Conservation (phyloP, 92 coral and sea anemone species). For the Palythoa grandis region DNA sequence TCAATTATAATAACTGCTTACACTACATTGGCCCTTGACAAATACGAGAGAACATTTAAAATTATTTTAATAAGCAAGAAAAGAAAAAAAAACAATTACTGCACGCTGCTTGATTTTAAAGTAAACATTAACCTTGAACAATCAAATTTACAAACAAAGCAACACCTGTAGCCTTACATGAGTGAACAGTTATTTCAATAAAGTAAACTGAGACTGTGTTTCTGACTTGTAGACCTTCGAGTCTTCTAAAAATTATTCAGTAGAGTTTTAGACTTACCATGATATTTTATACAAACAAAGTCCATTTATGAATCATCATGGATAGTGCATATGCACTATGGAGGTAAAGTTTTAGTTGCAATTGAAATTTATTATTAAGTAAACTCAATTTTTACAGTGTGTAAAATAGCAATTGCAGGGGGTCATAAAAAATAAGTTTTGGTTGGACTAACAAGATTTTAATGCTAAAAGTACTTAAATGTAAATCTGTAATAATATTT, state of each 20-base stretch:
- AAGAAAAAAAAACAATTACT: not conserved
- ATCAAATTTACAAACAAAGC: constrained; percentile 17
- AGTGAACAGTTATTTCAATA: constrained; percentile 43
- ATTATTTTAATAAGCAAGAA: not conserved
- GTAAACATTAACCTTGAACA: constrained; percentile 14
- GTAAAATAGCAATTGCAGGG: too few relatives aligned
- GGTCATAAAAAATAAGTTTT: not conserved
- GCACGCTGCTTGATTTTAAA: constrained; percentile 20
- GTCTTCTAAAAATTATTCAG: not conserved
- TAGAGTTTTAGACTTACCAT: not conserved
- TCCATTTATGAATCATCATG: constrained; percentile 16
- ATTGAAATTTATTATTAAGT: too few relatives aligned
- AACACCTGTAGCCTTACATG: constrained; percentile 43
- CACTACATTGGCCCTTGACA: not conserved
- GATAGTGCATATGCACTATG: constrained; percentile 13
- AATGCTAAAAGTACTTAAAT: not conserved
- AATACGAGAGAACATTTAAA: not conserved
- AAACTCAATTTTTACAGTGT: not conserved
- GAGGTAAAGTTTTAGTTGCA: constrained; percentile 4
- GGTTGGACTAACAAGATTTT: not conserved
- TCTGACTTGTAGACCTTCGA: not conserved
- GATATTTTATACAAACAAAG: constrained; percentile 4
- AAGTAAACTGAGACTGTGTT: not conserved
- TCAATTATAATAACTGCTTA: not conserved
- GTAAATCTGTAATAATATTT: too few relatives aligned